Percentiles rank a stretch among this genome's conserved stretches.
phyloP scores from a whole-genome alignment of 2,888 invertebrate species.

The Linyphia triangularis region DNA sequence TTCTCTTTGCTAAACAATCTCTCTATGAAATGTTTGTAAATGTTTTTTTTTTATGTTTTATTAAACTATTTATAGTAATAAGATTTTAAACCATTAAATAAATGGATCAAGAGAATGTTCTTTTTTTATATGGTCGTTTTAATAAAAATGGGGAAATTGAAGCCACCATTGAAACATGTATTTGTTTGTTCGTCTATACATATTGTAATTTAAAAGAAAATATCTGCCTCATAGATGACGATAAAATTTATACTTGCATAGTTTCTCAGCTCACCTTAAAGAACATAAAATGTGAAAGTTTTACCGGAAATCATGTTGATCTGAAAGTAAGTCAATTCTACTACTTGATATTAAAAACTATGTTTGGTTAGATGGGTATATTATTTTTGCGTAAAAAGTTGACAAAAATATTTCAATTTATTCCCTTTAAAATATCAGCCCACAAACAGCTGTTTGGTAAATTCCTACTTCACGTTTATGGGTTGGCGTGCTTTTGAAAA shows the following conservation, averaged over 20 bases:
- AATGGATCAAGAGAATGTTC: constrained; percentile 10
- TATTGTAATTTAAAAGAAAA: constrained; percentile 44
- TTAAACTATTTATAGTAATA: background rate
- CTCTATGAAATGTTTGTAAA: too few species aligned
- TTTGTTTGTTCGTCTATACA: constrained; percentile 49
- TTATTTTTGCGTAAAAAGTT: too few species aligned
- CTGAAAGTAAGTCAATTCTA: constrained; percentile 30
- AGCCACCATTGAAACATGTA: constrained; percentile 36
- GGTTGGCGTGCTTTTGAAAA: too few species aligned
- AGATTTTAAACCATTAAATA: background rate
- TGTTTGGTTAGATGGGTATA: too few species aligned
- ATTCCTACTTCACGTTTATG: too few species aligned
- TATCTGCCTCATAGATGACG: constrained; percentile 12
- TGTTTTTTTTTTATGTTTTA: background rate
- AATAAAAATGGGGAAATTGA: constrained; percentile 1
- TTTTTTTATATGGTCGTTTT: constrained; percentile 39
- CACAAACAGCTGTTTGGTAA: too few species aligned
- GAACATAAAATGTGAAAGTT: background rate
- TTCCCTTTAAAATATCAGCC: too few species aligned
- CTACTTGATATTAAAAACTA: too few species aligned
- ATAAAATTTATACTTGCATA: background rate
- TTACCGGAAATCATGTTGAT: background rate
- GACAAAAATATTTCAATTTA: too few species aligned
- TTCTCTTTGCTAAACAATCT: too few species aligned
- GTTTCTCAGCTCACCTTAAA: background rate